Conservation (phyloP, 1,140 invertebrate genomes). For the Camponotus vicinus region DNA sequence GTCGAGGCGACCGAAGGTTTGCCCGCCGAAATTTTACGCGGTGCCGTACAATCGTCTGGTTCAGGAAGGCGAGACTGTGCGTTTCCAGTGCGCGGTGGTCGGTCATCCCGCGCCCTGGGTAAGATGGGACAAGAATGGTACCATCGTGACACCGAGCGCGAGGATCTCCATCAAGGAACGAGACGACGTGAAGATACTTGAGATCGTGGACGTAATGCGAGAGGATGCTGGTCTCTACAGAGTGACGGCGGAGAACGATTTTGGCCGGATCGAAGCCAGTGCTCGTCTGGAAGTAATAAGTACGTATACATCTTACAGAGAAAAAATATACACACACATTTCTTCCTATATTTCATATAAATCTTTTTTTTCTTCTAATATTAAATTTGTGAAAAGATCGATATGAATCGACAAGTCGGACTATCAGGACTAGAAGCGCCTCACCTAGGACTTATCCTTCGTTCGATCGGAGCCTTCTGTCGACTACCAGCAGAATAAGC, state of each 20-base stretch:
- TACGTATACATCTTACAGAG: constrained; percentile 75
- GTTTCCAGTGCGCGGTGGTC: constrained; percentile 92
- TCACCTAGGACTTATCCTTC: constrained; percentile 84
- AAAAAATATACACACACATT: background rate
- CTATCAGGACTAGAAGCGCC: constrained; percentile 84
- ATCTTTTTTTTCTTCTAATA: constrained; percentile 50
- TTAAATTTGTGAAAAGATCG: constrained; percentile 70
- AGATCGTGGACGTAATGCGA: constrained; percentile 91
- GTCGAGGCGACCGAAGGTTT: constrained; percentile 79
- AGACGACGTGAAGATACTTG: constrained; percentile 91
- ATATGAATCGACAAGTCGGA: constrained; percentile 79
- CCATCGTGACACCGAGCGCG: constrained; percentile 88
- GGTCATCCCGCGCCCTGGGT: constrained; percentile 92
- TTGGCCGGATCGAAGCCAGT: constrained; percentile 92
- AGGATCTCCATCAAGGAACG: constrained; percentile 91
- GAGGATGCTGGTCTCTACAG: constrained; percentile 94
- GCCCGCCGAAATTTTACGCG: constrained; percentile 94
- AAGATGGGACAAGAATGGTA: constrained; percentile 93
- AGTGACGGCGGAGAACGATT: constrained; percentile 93
- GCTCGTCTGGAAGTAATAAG: constrained; percentile 93
- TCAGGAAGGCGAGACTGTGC: constrained; percentile 93
- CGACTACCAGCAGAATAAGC: constrained; percentile 85
- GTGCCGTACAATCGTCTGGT: constrained; percentile 94
- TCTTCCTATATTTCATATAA: background rate
- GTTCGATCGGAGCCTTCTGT: constrained; percentile 82